Conservation (phyloP, 2,797 vertebrate genomes). For the Notolabrus celidotus region DNA sequence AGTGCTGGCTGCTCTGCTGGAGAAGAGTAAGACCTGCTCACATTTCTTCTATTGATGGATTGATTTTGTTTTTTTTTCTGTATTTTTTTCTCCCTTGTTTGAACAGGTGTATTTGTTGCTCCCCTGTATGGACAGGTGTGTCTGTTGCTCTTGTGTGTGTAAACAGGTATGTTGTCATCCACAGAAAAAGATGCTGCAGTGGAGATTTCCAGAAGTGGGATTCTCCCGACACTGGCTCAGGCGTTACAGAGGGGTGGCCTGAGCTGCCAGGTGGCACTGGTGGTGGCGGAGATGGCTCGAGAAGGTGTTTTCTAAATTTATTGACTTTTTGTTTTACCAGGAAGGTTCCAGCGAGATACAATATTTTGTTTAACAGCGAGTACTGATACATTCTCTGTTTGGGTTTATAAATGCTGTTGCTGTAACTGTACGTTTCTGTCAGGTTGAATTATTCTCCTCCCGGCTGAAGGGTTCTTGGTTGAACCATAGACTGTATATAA, state of each 20-base stretch:
- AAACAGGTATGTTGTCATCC: slow-evolving; percentile 10
- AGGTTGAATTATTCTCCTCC: too few species aligned
- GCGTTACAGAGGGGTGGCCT: slow-evolving; percentile 80
- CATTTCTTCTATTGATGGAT: not conserved
- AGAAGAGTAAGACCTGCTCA: slow-evolving; percentile 79
- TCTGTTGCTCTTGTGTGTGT: not conserved
- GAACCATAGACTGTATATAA: too few species aligned
- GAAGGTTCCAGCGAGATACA: not conserved
- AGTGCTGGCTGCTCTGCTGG: slow-evolving; percentile 77
- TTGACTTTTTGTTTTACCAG: not conserved
- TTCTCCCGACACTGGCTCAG: slow-evolving; percentile 84
- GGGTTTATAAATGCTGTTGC: not conserved
- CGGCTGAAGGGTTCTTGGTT: too few species aligned
- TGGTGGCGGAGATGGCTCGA: slow-evolving; percentile 90
- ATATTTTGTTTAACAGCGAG: not conserved
- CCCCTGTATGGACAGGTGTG: not conserved
- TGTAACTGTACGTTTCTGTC: too few species aligned
- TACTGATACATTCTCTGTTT: not conserved
- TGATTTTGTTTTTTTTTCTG: too few species aligned
- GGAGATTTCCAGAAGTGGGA: slow-evolving; percentile 82
- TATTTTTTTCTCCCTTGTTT: not conserved
- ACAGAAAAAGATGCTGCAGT: slow-evolving; percentile 85
- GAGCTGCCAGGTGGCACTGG: slow-evolving; percentile 85
- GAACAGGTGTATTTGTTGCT: not conserved
- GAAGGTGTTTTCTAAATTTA: slow-evolving; percentile 79